These are phyloP conservation scores for Xyrichtys novacula DNA, from an alignment of 2,797 vertebrate genomes.

Conservation along the genomic window DNA sequence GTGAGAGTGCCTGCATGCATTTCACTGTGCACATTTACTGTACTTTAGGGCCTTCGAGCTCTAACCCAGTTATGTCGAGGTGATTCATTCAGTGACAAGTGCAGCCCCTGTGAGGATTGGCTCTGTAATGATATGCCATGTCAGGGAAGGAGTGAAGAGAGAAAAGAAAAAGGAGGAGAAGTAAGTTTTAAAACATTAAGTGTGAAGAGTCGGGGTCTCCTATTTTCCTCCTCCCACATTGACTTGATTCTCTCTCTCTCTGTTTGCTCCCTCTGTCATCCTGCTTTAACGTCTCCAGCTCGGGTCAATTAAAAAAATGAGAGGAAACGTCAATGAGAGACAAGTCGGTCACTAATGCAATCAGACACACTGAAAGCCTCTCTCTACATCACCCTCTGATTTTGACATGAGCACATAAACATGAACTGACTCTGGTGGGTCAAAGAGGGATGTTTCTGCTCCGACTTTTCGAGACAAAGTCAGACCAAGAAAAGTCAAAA, in stretches of 20 bases:
- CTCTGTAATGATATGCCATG: conserved; percentile 77
- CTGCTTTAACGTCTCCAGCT: conserved; percentile 71
- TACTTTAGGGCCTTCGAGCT: conserved; percentile 40
- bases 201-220: not conserved
- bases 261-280: conserved; percentile 75
- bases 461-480: conserved; percentile 14
- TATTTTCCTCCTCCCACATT: conserved; percentile 47
- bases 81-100: conserved; percentile 78
- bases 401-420: conserved; percentile 5
- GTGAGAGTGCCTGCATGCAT: conserved; percentile 1
- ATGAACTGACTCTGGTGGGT: not conserved
- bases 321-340: conserved; percentile 74
- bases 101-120: conserved; percentile 68
- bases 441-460: conserved; percentile 8
- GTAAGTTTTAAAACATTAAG: conserved; percentile 23
- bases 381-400: conserved; percentile 1
- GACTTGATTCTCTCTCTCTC: conserved; percentile 76
- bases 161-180: conserved; percentile 6
- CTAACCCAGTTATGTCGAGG: conserved; percentile 77
- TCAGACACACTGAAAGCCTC: conserved; percentile 56
- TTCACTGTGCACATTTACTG: conserved; percentile 17
- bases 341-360: conserved; percentile 69
- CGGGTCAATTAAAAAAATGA: conserved; percentile 80
- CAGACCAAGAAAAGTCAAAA: conserved; percentile 34
- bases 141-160: conserved; percentile 38